phyloP scores from a whole-genome alignment of 2,888 invertebrate genomes.

The Eilema griseolum region DNA sequence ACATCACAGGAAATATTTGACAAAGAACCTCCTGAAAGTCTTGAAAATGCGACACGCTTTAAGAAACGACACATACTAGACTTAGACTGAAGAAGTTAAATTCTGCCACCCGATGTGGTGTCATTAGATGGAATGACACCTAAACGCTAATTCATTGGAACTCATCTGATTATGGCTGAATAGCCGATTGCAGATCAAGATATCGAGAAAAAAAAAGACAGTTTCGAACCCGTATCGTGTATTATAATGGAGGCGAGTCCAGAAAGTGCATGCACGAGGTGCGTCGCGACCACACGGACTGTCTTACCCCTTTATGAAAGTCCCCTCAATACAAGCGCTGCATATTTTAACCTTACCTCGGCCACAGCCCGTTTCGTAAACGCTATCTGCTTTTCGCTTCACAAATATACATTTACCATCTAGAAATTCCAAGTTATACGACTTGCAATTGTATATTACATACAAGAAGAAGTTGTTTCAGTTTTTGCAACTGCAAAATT shows the following conservation, averaged over 20 bases:
- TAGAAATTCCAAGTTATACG: conserved; percentile 21
- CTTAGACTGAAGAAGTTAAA: too few relatives aligned
- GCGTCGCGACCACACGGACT: conserved; percentile 73
- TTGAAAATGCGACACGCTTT: too few relatives aligned
- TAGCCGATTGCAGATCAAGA: too few relatives aligned
- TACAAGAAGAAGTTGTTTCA: conserved; percentile 30
- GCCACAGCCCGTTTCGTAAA: conserved; percentile 79
- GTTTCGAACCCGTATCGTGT: conserved; percentile 31
- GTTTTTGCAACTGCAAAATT: conserved; percentile 19
- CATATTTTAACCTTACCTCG: conserved; percentile 82
- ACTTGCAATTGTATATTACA: conserved; percentile 48
- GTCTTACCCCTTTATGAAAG: conserved; percentile 82
- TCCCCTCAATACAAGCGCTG: conserved; percentile 82
- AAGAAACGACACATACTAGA: too few relatives aligned
- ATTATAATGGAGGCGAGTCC: conserved; percentile 50
- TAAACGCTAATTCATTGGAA: too few relatives aligned
- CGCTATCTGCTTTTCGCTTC: conserved; percentile 77
- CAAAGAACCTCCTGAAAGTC: too few relatives aligned
- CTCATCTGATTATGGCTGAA: too few relatives aligned
- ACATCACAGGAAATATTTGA: too few relatives aligned
- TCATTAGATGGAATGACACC: too few relatives aligned
- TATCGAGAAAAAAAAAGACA: too few relatives aligned
- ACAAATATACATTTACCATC: conserved; percentile 53
- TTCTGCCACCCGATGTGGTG: too few relatives aligned
- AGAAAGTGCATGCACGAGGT: conserved; percentile 66